Evolutionary conservation across 2,797 vertebrate species (phyloP).

Genomic region (Lithobates pipiens): DNA sequence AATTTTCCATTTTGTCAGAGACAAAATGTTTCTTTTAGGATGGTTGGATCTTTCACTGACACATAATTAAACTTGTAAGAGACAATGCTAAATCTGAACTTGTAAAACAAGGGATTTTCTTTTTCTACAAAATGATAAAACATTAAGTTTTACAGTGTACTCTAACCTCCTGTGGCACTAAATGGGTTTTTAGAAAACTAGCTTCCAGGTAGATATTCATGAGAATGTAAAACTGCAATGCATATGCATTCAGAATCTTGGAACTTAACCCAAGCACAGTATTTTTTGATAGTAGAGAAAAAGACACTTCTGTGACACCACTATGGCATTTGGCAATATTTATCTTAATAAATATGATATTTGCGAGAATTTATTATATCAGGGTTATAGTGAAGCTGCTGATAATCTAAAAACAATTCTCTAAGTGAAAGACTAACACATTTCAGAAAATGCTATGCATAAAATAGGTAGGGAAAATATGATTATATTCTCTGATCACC

Average conservation of each 20-base stretch:
- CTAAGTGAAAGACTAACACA: neutral
- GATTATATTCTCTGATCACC: neutral
- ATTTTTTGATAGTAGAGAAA: constrained; percentile 7
- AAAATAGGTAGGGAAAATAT: neutral
- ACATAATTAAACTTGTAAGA: constrained; percentile 36
- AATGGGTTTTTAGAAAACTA: constrained; percentile 23
- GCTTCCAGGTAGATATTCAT: constrained; percentile 2
- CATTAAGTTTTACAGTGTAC: constrained; percentile 41
- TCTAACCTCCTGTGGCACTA: constrained; percentile 35
- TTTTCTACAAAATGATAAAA: constrained; percentile 42
- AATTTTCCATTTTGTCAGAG: neutral
- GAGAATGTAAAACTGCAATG: constrained; percentile 44
- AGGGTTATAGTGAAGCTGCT: neutral
- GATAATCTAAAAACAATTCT: neutral
- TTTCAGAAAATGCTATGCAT: neutral
- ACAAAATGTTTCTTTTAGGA: neutral
- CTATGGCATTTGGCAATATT: constrained; percentile 2
- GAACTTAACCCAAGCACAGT: constrained; percentile 8
- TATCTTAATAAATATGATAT: neutral
- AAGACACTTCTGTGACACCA: neutral
- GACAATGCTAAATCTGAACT: constrained; percentile 14
- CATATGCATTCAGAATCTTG: constrained; percentile 10
- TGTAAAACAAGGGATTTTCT: constrained; percentile 44
- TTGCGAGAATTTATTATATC: neutral
- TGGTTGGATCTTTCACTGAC: neutral